Base-by-base conservation (phyloP, 1,140 invertebrate genomes). In the Drosophila murphyi region DNA sequence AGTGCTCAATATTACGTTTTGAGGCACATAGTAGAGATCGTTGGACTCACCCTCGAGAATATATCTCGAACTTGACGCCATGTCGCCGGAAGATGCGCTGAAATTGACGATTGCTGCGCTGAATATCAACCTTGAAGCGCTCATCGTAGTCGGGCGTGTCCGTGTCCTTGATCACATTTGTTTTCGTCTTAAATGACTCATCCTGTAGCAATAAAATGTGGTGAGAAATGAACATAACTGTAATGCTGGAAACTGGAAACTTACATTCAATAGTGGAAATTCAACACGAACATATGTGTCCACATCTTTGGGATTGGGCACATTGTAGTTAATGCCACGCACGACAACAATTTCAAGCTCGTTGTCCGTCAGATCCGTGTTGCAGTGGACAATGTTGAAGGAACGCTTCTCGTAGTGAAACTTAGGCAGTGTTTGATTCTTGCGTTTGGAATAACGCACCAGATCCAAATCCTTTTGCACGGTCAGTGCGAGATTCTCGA, bases 271-370 rank as follows among this genome's bases (percentile, higher is more conserved):
- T 92, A 96, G 97, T 2, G 98, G 98, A 93, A 99, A 98, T 91
- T 99, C 98, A 83, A 97, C 97, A 92, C 96, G 97, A 4, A 99
- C 96, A 93, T 98, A 99, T 3, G 98, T 99, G 88, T 99, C 98
- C 52, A 98, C 94, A 73, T 99, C 97, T 89, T 97, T 97, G 1
- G 97, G 95, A 92, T 97, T 96, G 65, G 95, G 92, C 35, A 97
- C 97, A 93, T 95, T 96, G 92, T 97, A 98, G 82, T 97, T 97
- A 51, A 98, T 95, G 43, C 98, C 98, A 87, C 97, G 94, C 2
- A 98, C 93, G 70, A 99, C 95, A 34, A 94, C 95, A 69, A 99
- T 93, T 94, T 99, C 97, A 64, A 99, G 93, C 78, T 99, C 98
- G 92, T 96, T 96, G 90, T 98, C 97, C 50, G 95, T 96, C 64